These are phyloP conservation scores for Penaeus japonicus DNA, from an alignment of 1,140 invertebrate genomes.

Conservation along the genomic window DNA sequence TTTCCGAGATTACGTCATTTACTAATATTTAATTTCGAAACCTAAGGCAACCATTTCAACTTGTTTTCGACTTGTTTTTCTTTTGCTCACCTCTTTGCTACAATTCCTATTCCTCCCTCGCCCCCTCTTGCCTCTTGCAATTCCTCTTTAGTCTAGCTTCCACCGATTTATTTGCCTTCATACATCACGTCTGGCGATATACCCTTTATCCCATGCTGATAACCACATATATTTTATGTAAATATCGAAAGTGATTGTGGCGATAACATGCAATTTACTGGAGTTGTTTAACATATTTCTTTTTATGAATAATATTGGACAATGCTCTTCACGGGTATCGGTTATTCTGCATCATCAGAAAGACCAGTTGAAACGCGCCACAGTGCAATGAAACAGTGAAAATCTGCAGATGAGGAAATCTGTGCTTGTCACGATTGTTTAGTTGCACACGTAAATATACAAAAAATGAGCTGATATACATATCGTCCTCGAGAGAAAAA, in stretches of 20 bases:
- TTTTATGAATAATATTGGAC: background rate
- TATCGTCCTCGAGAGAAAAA: too few species aligned
- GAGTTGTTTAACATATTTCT: slow-evolving; percentile 21
- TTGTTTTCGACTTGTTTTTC: too few species aligned
- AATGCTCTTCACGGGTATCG: too few species aligned
- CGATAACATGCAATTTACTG: slow-evolving; percentile 18
- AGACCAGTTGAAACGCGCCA: too few species aligned
- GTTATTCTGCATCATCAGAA: too few species aligned
- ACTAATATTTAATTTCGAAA: too few species aligned
- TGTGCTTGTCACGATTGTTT: too few species aligned
- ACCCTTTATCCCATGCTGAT: slow-evolving; percentile 7
- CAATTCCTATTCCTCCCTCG: background rate
- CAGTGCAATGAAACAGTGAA: too few species aligned
- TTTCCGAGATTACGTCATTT: too few species aligned
- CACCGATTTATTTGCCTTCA: background rate
- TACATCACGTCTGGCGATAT: background rate
- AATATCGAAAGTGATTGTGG: slow-evolving; percentile 34
- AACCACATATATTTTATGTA: slow-evolving; percentile 35
- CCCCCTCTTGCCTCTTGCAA: background rate
- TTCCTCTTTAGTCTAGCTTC: background rate
- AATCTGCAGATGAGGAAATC: too few species aligned
- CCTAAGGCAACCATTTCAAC: too few species aligned
- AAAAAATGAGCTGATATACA: background rate
- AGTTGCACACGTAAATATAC: background rate
- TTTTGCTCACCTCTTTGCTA: too few species aligned